Base-by-base conservation (phyloP, 1,140 invertebrate species). In the Macrobrachium rosenbergii region DNA sequence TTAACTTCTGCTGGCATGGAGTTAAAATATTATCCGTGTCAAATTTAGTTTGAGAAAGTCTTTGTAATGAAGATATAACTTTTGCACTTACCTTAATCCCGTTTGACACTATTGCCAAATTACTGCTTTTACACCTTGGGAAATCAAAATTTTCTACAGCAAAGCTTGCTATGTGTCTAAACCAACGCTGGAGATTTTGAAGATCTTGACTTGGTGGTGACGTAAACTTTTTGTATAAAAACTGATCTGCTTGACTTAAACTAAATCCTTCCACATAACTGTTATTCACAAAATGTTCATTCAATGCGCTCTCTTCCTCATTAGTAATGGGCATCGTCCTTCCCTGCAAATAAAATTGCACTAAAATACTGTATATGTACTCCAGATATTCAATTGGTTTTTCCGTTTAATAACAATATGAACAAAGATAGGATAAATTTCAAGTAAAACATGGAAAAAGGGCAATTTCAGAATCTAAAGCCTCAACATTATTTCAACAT, bases 211-310 rank as follows among this genome's bases (percentile, higher is more conserved):
- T 76, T 16, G 83, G 83, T 17, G 83, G 62, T 21, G 37, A 43
- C 52, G 11, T 78, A 60, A 84, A 84, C 3, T 52, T 60, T 19
- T 77, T 52, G 64, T 23, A 84, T 45, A 84, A 77, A 21, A 59
- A 10, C 64, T 73, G 12, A 58, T 84, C 83, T 45, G 73, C n/a
- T 75, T 84, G 83, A 45, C 83, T 84, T 67, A 62, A 23, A 21
- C n/a, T 63, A 64, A 77, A 84, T n/a, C 83, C 83, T 10, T 78
- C 59, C 17, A 84, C 62, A 62, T 84, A 84, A 75, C 83, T 84
- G 45, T 64, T 67, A 75, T 14, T 52, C 75, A 84, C 19, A 73
- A 84, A 84, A 62, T 84, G 45, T n/a, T 84, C 60, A 78, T 84
- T 64, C 67, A 84, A 67, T 28, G 60, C 83, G 11, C 28, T 62